Percentiles rank a stretch among this genome's conserved stretches.
These are phyloP conservation scores for Discoglossus pictus DNA, from an alignment of 2,797 vertebrate species.

Conservation along the genomic window DNA sequence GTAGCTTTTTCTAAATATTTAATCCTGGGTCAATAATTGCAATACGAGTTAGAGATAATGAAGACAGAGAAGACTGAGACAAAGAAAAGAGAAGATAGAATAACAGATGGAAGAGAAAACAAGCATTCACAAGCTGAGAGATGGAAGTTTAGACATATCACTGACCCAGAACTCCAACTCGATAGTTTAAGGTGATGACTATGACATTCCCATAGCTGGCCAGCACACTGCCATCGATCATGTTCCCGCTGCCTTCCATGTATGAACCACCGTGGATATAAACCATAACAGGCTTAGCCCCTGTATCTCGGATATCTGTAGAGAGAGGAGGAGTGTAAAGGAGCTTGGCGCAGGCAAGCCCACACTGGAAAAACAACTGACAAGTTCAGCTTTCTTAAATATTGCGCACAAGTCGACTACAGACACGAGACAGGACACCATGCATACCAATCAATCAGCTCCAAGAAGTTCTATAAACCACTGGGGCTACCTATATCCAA, in stretches of 20 bases:
- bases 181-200: conserved; percentile 98
- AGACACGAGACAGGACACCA: neutral
- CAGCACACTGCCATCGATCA: conserved; percentile 96
- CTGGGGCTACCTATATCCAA: no score
- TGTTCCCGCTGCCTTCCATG: conserved; percentile 99
- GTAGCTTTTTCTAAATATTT: conserved; percentile 62
- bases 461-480: no score
- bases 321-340: conserved; percentile 70
- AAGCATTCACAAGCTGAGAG: no score
- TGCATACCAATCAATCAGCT: no score
- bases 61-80: conserved; percentile 62
- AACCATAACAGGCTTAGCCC: conserved; percentile 98
- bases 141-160: conserved; percentile 4
- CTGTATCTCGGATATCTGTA: conserved; percentile 98
- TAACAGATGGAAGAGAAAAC: conserved; percentile 53
- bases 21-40: conserved; percentile 62
- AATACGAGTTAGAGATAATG: conserved; percentile 63
- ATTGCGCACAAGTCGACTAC: neutral
- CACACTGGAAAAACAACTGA: no score
- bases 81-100: conserved; percentile 53
- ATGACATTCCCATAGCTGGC: conserved; percentile 99
- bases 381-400: no score
- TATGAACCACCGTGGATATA: conserved; percentile 98
- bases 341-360: neutral
- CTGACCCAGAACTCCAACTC: conserved; percentile 93